Conservation (phyloP, 2,113 vertebrate species). For the Raphicerus campestris region DNA sequence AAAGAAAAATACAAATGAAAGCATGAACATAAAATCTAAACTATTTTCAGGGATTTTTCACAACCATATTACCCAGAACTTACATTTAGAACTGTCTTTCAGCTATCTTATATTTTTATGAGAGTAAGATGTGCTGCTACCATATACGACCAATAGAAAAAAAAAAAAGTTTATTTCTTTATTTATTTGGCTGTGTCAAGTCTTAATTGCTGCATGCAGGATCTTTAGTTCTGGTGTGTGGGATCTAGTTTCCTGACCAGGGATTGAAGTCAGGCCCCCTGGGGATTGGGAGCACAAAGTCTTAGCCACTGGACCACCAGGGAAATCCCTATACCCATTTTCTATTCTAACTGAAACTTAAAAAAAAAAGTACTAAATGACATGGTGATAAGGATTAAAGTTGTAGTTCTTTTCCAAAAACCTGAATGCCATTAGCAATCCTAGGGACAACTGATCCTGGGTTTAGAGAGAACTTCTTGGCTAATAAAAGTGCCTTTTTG, state of each 20-base stretch:
- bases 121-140: neutral
- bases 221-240: neutral
- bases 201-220: neutral
- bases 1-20: neutral
- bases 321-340: neutral
- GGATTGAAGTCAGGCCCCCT: neutral
- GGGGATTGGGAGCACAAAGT: neutral
- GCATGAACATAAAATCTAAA: slow-evolving; percentile 17
- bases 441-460: neutral
- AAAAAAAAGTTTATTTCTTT: neutral
- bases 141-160: neutral
- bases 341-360: neutral
- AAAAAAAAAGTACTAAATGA: neutral
- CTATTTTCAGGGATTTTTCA: neutral
- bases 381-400: neutral
- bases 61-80: neutral
- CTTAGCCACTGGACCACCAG: neutral
- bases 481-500: neutral
- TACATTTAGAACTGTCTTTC: neutral
- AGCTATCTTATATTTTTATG: neutral
- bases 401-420: neutral
- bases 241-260: neutral
- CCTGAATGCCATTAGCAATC: neutral
- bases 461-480: slow-evolving; percentile 14
- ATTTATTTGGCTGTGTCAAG: neutral